Conservation (phyloP, 1,140 invertebrate species). For the Calosoma granatense region DNA sequence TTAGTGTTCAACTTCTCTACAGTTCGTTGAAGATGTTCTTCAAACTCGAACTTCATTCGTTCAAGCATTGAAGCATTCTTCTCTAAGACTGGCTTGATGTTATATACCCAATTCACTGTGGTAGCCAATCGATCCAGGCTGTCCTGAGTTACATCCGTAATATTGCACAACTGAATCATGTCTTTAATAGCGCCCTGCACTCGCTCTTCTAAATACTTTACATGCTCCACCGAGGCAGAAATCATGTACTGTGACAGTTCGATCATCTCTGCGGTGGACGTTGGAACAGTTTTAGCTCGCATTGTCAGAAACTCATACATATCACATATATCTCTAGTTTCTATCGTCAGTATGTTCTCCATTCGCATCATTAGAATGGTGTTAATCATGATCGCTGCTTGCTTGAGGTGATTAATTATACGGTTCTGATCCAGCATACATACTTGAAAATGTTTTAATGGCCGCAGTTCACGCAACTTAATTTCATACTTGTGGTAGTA, state of each 20-base stretch:
- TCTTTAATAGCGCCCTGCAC: conserved; percentile 50
- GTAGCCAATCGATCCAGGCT: conserved; percentile 55
- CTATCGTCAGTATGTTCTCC: too few relatives aligned
- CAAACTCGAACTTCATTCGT: conserved; percentile 67
- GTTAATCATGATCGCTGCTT: neutral
- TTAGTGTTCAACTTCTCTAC: conserved; percentile 57
- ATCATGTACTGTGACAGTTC: conserved; percentile 46
- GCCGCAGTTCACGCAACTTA: neutral
- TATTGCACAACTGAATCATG: conserved; percentile 54
- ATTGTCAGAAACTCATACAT: neutral
- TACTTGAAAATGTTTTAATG: neutral
- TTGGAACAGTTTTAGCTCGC: conserved; percentile 17
- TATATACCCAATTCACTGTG: conserved; percentile 60
- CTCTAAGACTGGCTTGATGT: conserved; percentile 61
- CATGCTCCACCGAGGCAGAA: conserved; percentile 23
- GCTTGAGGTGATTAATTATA: neutral
- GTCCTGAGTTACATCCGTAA: conserved; percentile 50
- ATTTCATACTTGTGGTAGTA: neutral
- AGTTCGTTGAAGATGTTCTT: conserved; percentile 59
- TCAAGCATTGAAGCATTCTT: conserved; percentile 63
- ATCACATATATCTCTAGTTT: neutral
- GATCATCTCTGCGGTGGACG: conserved; percentile 44
- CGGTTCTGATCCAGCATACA: neutral
- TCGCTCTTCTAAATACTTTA: conserved; percentile 42
- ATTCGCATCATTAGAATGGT: conserved; percentile 8